Conservation (phyloP, 2,113 vertebrate species). For the Eira barbara region DNA sequence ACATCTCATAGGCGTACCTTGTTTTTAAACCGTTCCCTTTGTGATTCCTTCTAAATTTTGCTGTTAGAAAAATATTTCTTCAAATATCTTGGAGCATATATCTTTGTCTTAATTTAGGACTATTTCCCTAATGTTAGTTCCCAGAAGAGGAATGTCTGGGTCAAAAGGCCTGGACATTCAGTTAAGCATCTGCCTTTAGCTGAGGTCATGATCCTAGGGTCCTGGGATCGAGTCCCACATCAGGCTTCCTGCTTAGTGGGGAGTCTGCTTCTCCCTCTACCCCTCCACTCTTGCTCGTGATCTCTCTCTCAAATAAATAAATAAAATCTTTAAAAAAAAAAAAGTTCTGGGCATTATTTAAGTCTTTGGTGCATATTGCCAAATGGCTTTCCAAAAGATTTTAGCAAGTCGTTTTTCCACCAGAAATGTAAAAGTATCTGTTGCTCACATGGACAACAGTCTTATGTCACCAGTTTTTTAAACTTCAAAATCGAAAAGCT, state of each 20-base stretch:
- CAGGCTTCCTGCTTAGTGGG: not conserved
- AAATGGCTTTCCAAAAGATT: slow-evolving; percentile 26
- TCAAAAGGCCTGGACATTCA: slow-evolving; percentile 1
- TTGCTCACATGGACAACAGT: not conserved
- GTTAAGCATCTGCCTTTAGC: not conserved
- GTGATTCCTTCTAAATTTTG: not conserved
- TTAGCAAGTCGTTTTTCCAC: not conserved
- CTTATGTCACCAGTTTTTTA: not conserved
- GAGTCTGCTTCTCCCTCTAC: not conserved
- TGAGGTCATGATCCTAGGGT: not conserved
- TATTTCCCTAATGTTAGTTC: slow-evolving; percentile 41
- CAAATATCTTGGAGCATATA: not conserved
- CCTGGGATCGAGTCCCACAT: not conserved
- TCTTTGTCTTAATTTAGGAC: slow-evolving; percentile 26
- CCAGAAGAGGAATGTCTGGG: slow-evolving; percentile 14
- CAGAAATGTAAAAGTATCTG: not conserved
- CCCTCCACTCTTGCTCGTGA: not conserved
- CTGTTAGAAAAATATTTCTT: slow-evolving; percentile 38
- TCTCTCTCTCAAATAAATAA: not conserved
- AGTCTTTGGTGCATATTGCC: not conserved
- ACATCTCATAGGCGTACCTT: not conserved
- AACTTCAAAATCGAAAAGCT: slow-evolving; percentile 18
- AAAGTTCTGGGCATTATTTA: not conserved
- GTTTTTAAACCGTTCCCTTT: not conserved
- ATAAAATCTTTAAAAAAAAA: not conserved